Evolutionary conservation across 2,888 invertebrate species (phyloP), one percentile per base, ranked within the genome.

Genomic region (Odiellus spinosus): DNA sequence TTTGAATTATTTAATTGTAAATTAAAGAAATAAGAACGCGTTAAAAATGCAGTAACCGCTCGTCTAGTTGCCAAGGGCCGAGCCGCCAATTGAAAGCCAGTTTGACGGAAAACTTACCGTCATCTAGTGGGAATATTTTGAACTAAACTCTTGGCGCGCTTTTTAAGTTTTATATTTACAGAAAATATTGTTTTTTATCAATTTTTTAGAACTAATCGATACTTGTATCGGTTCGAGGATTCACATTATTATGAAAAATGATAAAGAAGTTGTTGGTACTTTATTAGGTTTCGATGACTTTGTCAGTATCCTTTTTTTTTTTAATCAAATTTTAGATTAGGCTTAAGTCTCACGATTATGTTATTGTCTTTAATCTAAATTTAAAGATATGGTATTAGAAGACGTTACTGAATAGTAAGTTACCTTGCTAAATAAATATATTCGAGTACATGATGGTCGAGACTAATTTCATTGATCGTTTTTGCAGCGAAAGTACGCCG

Each of bases 211-310:
- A 68, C 71, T 98, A 59, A 93, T 98, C 19, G 98, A 99, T 66
- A 99, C 99, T 73, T 99, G 98, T 67, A 98, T 99, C 63, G 98
- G 98, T 33, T 96, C 96, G 1, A 74, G 91, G 54, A 96, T 99
- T 60, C 98, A 99, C 67, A 96, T 99, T 20, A 93, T 99, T 53
- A 98, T 99, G 98, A 99, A 98, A 69, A 95, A 93, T 66, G 98
- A 99, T 65, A 96, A 95, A 69, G 98, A 98, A 75, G 91, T 99
- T 67, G 95, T 96, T 11, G 98, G 98, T 52, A 96, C 95, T 0
- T 67, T 99, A 43, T 74, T 91, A 55, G 98, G 96, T 6, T 96
- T 96, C 66, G 96, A 96, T 67, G 95, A 95, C 67, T 96, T 93
- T 67, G 95, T 96, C 32, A 96, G 68, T 65, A 48, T 65, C 64